Evolutionary conservation across 2,113 vertebrate genomes (phyloP), one percentile per base, ranked within the genome.

Genomic region (Hyla sarda): DNA sequence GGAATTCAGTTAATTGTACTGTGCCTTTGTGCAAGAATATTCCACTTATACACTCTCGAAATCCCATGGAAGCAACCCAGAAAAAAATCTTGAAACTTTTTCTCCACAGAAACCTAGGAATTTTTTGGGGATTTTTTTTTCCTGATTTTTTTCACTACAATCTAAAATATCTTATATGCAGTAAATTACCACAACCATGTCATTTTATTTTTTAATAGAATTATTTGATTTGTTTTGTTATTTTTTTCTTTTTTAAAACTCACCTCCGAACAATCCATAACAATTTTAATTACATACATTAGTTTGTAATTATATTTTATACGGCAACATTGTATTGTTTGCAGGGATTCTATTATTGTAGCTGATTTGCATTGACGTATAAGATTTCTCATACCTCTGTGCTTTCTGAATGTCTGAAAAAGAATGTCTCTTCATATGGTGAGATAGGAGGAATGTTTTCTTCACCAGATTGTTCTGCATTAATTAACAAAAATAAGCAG

Each of bases 391-490:
- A 93, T 92, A 99, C 97, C 92, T 88, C 71, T 84, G 89, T 56
- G 88, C 89, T 90, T 82, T 93, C 89, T 80, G 91, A 60, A 82
- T 65, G 92, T 92, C 95, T 95, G 92, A 92, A 95, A 87, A 97
- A 90, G 92, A 96, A 97, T 32, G 94, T 94, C 90, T 99, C 97
- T 83, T 96, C 96, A 78, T 98, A 98, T 13, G 97, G 97, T 91
- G 91, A 93, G 71, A 98, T 96, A 58, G 65, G 76, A 93, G 84
- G 3, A 90, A 90, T 90, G 90, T 89, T 45, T 92, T 93, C 89
- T 93, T 94, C 88, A 87, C 76, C 81, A 90, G 54, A 80, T 80
- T 80, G 77, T 41, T 45, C 77, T 80, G 54, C 77, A 80, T 58
- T 58, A 58, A 79, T 79, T 62, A n/a, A 58, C 13, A n/a, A 25